Percentiles rank a stretch among this genome's conserved stretches.
These are phyloP conservation scores for Scopus umbretta DNA, from an alignment of 2,113 vertebrate genomes.

Conservation along the genomic window DNA sequence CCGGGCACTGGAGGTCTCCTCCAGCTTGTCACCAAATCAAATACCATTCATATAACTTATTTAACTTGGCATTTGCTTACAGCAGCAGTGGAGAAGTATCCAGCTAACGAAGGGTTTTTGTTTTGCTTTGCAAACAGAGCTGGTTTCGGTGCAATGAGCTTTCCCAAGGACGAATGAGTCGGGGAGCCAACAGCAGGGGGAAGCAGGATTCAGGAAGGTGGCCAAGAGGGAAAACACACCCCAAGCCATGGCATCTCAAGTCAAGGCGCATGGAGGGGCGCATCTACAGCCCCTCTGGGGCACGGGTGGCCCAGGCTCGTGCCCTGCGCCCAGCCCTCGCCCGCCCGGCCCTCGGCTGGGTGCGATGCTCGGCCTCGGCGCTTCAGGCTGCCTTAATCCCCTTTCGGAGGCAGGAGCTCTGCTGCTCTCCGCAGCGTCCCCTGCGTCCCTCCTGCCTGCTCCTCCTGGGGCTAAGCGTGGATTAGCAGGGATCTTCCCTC, in stretches of 20 bases:
- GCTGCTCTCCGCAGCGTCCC: background rate
- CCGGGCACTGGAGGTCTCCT: background rate
- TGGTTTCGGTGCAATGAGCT: background rate
- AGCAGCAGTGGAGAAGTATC: background rate
- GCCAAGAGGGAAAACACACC: background rate
- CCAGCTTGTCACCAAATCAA: conserved; percentile 2
- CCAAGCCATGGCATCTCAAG: background rate
- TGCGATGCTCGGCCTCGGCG: background rate
- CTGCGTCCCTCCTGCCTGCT: background rate
- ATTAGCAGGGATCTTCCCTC: conserved; percentile 36
- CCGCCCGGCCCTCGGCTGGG: rapidly evolving
- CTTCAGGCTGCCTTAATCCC: background rate
- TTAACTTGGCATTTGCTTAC: background rate
- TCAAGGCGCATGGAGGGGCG: rapidly evolving
- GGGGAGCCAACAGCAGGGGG: background rate
- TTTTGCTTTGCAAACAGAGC: background rate
- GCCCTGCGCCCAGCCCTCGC: background rate
- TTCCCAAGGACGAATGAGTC: background rate
- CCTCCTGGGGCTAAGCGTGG: background rate
- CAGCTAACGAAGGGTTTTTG: background rate
- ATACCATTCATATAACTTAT: background rate
- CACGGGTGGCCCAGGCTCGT: rapidly evolving
- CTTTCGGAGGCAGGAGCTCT: background rate
- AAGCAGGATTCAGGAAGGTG: background rate
- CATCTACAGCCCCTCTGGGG: background rate